Percentiles rank a stretch among this genome's conserved stretches.
Conservation (phyloP, 2,797 vertebrate species). For the Adrianichthys oophorus region DNA sequence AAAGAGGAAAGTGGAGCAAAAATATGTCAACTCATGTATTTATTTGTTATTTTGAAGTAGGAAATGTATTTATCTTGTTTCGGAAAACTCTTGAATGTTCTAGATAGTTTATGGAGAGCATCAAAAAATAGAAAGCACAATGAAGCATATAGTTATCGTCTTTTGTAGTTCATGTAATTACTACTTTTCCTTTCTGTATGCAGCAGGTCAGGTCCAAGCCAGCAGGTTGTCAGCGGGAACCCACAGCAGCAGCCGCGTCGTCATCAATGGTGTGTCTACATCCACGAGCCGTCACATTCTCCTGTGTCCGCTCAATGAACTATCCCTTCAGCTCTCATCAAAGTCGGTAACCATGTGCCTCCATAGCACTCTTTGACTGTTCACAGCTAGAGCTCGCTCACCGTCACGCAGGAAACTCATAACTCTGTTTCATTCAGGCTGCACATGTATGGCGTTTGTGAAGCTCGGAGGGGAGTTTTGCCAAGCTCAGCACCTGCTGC, state of each 20-base stretch:
- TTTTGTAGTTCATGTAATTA: no score
- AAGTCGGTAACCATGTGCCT: slow-evolving; percentile 48
- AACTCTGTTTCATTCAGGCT: slow-evolving; percentile 65
- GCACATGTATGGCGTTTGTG: slow-evolving; percentile 98
- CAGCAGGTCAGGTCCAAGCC: slow-evolving; percentile 57
- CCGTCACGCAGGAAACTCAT: background rate
- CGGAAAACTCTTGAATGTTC: background rate
- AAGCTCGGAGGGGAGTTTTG: slow-evolving; percentile 95
- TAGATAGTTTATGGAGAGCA: no score
- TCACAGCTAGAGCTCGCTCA: no score
- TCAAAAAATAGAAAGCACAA: no score
- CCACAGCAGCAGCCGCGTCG: slow-evolving; percentile 62
- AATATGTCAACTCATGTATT: no score
- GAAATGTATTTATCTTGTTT: background rate
- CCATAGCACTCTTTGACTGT: background rate
- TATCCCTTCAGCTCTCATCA: slow-evolving; percentile 62
- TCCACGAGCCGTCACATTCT: slow-evolving; percentile 75
- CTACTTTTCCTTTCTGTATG: background rate
- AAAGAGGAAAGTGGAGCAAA: no score
- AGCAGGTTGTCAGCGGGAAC: slow-evolving; percentile 64
- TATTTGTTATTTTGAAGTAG: no score
- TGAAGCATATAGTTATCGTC: no score
- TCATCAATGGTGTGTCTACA: slow-evolving; percentile 82
- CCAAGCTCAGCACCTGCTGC: slow-evolving; percentile 97
- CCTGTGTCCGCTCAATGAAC: slow-evolving; percentile 79